Evolutionary conservation across 2,113 vertebrate genomes (phyloP), one percentile per base, ranked within the genome.

Genomic region (Bothrops jararaca): DNA sequence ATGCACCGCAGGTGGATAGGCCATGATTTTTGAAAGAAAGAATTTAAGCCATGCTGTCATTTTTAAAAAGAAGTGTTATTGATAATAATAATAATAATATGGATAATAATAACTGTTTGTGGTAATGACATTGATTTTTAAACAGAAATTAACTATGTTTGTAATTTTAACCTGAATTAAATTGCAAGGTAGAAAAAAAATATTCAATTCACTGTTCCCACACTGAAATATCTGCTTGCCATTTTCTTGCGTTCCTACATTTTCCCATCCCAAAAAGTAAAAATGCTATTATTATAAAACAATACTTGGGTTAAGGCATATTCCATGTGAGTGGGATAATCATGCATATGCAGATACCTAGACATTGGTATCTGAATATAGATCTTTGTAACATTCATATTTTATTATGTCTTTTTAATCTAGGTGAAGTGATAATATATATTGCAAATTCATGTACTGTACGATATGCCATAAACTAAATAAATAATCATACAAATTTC

Each of bases 1-100:
- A 96, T 93, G 94, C 96, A 95, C 96, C 96, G 96, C 96, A 96
- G 96, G 96, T 96, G 96, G 96, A 97, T 96, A 95, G 95, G 93
- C 89, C 45, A 89, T 29, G 95, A 91, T 91, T 93, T 95, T 89
- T 85, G 48, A 34, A 50, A 69, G 45, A 69, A 94, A 94, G 94
- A 96, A 95, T 96, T 93, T 95, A 95, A 93, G 95, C 89, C 89
- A 92, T 20, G 89, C 96, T 96, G 96, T 95, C 96, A 95, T 92
- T 96, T 94, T 95, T 95, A 74, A 92, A 80, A 80, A 95, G 93
- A 95, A 93, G 86, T 86, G 60, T 90, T 92, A 85, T 22, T 42
- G 74, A 42, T 80, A 80, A 80, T 80, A 80, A n/a, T n/a, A 18
- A 9, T 22, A 80, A 80, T 42, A 80, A 80, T 39, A 56, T 50